phyloP scores from a whole-genome alignment of 2,888 invertebrate species.

The Hemistola chrysoprasaria region DNA sequence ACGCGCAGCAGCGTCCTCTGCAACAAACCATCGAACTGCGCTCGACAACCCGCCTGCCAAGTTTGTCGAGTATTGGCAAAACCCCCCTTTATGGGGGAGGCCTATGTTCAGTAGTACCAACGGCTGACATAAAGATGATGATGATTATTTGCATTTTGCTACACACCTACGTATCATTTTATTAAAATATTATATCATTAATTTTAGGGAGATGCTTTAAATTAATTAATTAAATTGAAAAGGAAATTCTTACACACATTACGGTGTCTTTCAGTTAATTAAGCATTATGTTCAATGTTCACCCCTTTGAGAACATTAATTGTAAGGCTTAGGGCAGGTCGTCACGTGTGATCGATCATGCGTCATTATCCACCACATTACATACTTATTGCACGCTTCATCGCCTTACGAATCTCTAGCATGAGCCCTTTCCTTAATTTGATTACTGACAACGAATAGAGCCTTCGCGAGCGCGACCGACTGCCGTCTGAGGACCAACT shows the following conservation, averaged over 20 bases:
- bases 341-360: slow-evolving; percentile 46
- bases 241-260: neutral
- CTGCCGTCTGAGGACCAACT: slow-evolving; percentile 36
- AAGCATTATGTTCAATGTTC: slow-evolving; percentile 6
- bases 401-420: slow-evolving; percentile 47
- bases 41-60: too few species aligned
- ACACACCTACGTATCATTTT: too few species aligned
- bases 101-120: too few species aligned
- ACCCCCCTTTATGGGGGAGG: too few species aligned
- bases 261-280: slow-evolving; percentile 8
- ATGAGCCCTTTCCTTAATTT: slow-evolving; percentile 50
- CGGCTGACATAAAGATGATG: too few species aligned
- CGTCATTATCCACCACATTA: slow-evolving; percentile 37
- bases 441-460: slow-evolving; percentile 51
- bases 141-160: too few species aligned
- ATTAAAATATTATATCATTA: too few species aligned
- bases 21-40: too few species aligned
- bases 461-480: slow-evolving; percentile 43
- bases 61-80: too few species aligned
- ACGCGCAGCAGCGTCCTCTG: too few species aligned
- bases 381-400: slow-evolving; percentile 48
- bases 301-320: slow-evolving; percentile 16
- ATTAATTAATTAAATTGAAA: too few species aligned
- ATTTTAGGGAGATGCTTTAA: too few species aligned
- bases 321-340: slow-evolving; percentile 14